Percentiles rank a stretch among this genome's conserved stretches.
Evolutionary conservation across 1,140 invertebrate genomes (phyloP).

Genomic region (Trigoniulus corallinus): DNA sequence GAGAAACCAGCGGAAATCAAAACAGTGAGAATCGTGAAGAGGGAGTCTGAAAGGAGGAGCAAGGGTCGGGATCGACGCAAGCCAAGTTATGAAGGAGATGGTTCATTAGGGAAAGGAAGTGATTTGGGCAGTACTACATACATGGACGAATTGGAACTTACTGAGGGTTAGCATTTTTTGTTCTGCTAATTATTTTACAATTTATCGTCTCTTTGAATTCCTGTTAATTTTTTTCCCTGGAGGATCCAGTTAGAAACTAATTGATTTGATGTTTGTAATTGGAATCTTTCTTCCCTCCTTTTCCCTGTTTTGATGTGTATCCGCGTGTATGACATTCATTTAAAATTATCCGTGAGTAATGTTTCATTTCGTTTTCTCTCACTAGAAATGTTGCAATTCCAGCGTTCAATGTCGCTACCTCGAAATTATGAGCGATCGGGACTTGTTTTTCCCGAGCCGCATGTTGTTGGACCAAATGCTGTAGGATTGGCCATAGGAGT

Average conservation of each 20-base stretch:
- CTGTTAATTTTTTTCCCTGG: too few relatives aligned
- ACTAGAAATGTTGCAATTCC: conserved; percentile 12
- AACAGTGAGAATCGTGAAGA: conserved; percentile 82
- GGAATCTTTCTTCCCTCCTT: too few relatives aligned
- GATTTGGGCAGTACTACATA: conserved; percentile 20
- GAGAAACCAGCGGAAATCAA: conserved; percentile 61
- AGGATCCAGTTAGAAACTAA: too few relatives aligned
- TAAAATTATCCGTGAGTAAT: too few relatives aligned
- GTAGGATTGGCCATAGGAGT: neutral
- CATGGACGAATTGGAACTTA: conserved; percentile 9
- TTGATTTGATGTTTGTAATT: too few relatives aligned
- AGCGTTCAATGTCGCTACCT: conserved; percentile 27
- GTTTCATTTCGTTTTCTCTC: too few relatives aligned
- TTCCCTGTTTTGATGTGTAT: too few relatives aligned
- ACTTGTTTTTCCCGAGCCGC: too few relatives aligned
- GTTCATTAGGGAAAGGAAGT: conserved; percentile 14
- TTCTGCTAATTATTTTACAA: neutral
- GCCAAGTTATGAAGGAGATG: conserved; percentile 16
- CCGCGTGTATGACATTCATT: too few relatives aligned
- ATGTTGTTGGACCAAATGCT: neutral
- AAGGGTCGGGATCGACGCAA: conserved; percentile 31
- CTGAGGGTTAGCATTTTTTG: conserved; percentile 9
- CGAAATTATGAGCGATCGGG: conserved; percentile 18
- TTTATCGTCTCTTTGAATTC: neutral
- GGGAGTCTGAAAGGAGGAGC: conserved; percentile 68